phyloP scores from a whole-genome alignment of 2,113 vertebrate genomes.

The Macrotus californicus region DNA sequence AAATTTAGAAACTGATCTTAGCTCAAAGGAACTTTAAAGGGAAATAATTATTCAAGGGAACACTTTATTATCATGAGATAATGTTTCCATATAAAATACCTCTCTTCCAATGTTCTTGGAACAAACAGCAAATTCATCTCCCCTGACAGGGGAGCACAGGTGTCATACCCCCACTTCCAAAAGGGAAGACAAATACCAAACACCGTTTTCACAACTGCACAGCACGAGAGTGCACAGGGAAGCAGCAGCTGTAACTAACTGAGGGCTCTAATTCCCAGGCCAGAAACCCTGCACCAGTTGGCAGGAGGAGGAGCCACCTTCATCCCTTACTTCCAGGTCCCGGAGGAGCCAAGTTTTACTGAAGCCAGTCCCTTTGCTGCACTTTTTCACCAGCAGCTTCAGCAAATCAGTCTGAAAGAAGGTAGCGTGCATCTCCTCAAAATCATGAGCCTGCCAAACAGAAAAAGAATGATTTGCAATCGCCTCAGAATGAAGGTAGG shows the following conservation, averaged over 20 bases:
- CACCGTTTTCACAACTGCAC: neutral
- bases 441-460: conserved; percentile 85
- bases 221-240: neutral
- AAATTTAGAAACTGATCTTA: conserved; percentile 53
- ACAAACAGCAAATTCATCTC: conserved; percentile 40
- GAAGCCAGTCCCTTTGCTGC: conserved; percentile 98
- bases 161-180: conserved; percentile 1
- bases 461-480: neutral
- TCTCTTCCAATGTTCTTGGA: conserved; percentile 16
- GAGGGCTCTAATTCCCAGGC: neutral
- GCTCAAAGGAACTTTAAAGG: conserved; percentile 39
- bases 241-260: neutral
- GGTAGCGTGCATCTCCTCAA: conserved; percentile 86
- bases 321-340: conserved; percentile 87
- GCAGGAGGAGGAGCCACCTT: neutral
- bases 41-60: conserved; percentile 40
- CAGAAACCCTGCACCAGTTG: neutral
- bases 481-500: neutral
- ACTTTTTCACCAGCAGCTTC: conserved; percentile 94
- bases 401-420: conserved; percentile 90
- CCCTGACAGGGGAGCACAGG: neutral
- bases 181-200: neutral
- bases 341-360: conserved; percentile 97
- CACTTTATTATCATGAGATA: conserved; percentile 24
- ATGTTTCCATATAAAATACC: conserved; percentile 23